These are phyloP conservation scores for Drosophila imparisetae DNA, from an alignment of 2,888 invertebrate species.

Conservation along the genomic window DNA sequence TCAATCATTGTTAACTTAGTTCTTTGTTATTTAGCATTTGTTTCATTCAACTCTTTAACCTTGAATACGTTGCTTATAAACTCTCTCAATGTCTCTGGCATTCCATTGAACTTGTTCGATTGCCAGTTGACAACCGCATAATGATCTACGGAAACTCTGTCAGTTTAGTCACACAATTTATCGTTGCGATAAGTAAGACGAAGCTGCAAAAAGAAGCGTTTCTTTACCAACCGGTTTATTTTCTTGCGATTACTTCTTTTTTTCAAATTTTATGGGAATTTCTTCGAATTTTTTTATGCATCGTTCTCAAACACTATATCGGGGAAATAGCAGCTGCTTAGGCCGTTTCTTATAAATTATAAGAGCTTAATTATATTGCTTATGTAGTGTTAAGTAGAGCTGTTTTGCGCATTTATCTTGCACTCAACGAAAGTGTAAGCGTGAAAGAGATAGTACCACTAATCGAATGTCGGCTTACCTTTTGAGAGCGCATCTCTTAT, in stretches of 20 bases:
- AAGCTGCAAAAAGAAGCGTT: slow-evolving; percentile 30
- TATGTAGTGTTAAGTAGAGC: neutral
- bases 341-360: neutral
- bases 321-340: neutral
- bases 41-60: slow-evolving; percentile 5
- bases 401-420: neutral
- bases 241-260: slow-evolving; percentile 49
- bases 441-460: neutral
- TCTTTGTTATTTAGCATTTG: neutral
- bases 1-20: neutral
- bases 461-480: neutral
- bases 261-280: slow-evolving; percentile 51
- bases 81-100: slow-evolving; percentile 36
- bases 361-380: neutral
- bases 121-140: slow-evolving; percentile 43
- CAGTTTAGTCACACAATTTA: slow-evolving; percentile 26
- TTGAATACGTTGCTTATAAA: neutral
- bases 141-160: slow-evolving; percentile 10
- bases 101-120: slow-evolving; percentile 42
- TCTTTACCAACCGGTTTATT: slow-evolving; percentile 58
- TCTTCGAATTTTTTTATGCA: slow-evolving; percentile 38
- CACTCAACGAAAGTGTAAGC: neutral
- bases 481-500: slow-evolving; percentile 4
- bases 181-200: slow-evolving; percentile 1
- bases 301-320: slow-evolving; percentile 12